phyloP scores from a whole-genome alignment of 2,113 vertebrate species.

The Dicerorhinus sumatrensis region DNA sequence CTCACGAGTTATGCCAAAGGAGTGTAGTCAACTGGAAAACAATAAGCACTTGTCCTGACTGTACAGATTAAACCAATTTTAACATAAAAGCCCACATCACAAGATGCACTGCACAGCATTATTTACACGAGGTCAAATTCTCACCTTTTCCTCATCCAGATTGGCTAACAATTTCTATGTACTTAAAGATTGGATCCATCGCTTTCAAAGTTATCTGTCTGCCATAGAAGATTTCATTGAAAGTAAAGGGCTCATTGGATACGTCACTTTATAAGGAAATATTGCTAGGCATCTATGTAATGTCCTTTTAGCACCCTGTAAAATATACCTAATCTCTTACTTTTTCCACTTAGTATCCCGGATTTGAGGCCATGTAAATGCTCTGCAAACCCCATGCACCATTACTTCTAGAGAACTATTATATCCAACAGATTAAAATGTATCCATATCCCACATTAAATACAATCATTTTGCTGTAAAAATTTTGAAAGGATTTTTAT shows the following conservation, averaged over 20 bases:
- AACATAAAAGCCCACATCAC: background rate
- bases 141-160: constrained; percentile 13
- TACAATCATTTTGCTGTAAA: constrained; percentile 32
- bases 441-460: background rate
- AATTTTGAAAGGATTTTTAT: constrained; percentile 19
- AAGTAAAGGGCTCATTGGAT: background rate
- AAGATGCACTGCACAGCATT: background rate
- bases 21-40: constrained; percentile 42
- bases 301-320: background rate
- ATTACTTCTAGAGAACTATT: background rate
- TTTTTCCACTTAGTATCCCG: background rate
- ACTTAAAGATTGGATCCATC: background rate
- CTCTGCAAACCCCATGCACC: background rate
- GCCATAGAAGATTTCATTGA: background rate
- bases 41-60: background rate
- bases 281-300: background rate
- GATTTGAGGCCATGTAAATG: background rate
- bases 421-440: constrained; percentile 5
- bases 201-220: constrained; percentile 3
- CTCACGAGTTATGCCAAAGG: background rate
- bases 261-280: background rate
- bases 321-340: background rate
- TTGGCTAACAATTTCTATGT: background rate
- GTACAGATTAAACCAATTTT: constrained; percentile 11
- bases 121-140: background rate